Evolutionary conservation across 2,888 invertebrate species (phyloP).

Genomic region (Calameuta idolon): DNA sequence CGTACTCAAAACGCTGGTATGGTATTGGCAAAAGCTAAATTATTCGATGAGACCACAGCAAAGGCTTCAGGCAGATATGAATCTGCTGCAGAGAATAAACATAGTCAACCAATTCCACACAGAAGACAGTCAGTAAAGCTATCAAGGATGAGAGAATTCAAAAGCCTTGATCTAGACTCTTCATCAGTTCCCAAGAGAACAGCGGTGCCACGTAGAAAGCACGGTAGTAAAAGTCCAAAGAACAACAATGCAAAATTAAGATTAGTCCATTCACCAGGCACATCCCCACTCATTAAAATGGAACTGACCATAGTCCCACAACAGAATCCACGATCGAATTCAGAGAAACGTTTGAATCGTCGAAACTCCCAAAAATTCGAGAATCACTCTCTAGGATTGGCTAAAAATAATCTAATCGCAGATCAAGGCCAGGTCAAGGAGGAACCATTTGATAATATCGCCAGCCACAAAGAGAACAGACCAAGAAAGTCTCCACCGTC

Average conservation of each 20-base stretch:
- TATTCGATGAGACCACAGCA: conserved; percentile 73
- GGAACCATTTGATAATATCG: conserved; percentile 5
- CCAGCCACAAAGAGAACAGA: conserved; percentile 28
- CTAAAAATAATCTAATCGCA: conserved; percentile 11
- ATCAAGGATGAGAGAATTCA: conserved; percentile 25
- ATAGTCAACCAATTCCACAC: conserved; percentile 7
- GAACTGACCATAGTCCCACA: conserved; percentile 36
- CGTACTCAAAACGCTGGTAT: conserved; percentile 83
- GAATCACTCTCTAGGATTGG: conserved; percentile 13
- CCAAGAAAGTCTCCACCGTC: conserved; percentile 19
- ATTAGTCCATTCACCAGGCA: conserved; percentile 28
- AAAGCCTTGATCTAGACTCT: conserved; percentile 19
- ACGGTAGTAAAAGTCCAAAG: conserved; percentile 19
- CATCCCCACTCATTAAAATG: conserved; percentile 41
- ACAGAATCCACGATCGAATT: conserved; percentile 21
- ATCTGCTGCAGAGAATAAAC: conserved; percentile 16
- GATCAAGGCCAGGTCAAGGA: conserved; percentile 10
- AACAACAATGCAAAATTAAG: conserved; percentile 30
- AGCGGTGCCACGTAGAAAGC: conserved; percentile 9
- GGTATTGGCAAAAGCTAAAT: conserved; percentile 82
- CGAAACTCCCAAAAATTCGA: conserved; percentile 28
- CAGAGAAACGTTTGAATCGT: conserved; percentile 30
- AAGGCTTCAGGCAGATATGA: conserved; percentile 25
- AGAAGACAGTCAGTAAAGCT: conserved; percentile 31
- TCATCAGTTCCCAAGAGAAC: not conserved